phyloP scores from a whole-genome alignment of 2,113 vertebrate genomes.

The Rhagologus leucostigma region DNA sequence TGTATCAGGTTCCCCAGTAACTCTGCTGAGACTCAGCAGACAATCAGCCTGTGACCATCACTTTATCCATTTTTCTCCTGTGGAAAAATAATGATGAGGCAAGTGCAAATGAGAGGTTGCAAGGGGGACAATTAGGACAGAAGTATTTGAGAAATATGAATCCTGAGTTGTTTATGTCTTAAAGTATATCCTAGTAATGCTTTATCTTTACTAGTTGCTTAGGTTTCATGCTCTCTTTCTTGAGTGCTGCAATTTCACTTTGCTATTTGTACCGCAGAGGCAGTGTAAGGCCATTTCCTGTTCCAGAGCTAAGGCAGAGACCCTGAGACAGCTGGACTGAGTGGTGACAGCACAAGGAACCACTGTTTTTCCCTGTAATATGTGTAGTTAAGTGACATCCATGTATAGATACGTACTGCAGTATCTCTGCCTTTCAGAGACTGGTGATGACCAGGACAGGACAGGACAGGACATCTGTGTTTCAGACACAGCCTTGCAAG shows the following conservation, averaged over 20 bases:
- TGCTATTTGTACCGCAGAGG: neutral
- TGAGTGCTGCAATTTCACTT: neutral
- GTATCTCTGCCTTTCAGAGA: neutral
- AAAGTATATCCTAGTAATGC: neutral
- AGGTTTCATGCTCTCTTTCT: neutral
- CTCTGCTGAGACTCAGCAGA: neutral
- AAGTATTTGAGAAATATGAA: neutral
- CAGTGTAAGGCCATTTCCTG: neutral
- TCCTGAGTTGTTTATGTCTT: neutral
- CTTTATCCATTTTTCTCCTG: neutral
- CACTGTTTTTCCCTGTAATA: neutral
- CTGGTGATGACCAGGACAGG: neutral
- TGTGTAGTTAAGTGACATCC: neutral
- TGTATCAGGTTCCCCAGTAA: neutral
- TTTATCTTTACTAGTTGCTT: neutral
- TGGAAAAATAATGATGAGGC: neutral
- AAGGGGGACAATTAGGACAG: neutral
- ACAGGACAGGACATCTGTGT: neutral
- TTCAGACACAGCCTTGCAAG: neutral
- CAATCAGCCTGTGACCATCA: neutral
- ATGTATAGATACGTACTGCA: accelerated
- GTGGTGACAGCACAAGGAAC: neutral
- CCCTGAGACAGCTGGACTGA: neutral
- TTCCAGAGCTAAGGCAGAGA: neutral
- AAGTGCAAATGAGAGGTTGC: neutral